phyloP scores from a whole-genome alignment of 2,888 invertebrate species.

The Apantesis nais region DNA sequence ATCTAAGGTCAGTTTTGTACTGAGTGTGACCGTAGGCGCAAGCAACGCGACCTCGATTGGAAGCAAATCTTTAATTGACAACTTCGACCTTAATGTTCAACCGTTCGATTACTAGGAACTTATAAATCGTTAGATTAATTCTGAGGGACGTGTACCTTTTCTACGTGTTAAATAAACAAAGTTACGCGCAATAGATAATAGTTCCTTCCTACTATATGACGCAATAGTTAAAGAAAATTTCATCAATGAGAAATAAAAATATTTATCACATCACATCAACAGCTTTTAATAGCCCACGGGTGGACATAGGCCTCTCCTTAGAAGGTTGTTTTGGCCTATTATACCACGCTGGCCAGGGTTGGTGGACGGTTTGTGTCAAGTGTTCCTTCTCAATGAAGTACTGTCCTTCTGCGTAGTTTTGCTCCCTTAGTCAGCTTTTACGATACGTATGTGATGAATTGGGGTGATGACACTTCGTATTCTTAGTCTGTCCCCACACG shows the following conservation, averaged over 20 bases:
- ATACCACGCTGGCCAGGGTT: no score
- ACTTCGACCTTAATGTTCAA: constrained; percentile 34
- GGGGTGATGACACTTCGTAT: no score
- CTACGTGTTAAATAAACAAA: not conserved
- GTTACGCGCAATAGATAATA: not conserved
- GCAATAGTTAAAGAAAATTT: not conserved
- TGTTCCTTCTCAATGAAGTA: no score
- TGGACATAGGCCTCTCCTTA: no score
- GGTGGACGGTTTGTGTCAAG: no score
- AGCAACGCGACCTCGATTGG: constrained; percentile 31
- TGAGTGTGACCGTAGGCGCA: constrained; percentile 22
- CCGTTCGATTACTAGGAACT: constrained; percentile 24
- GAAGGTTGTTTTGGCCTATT: no score
- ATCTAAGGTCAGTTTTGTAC: constrained; percentile 39
- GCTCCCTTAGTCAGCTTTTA: no score
- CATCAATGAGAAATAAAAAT: not conserved
- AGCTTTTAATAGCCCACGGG: not conserved
- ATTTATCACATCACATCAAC: not conserved
- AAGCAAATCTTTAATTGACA: constrained; percentile 34
- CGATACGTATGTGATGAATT: no score
- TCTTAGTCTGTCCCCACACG: no score
- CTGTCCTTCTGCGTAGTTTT: no score
- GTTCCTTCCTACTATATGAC: not conserved
- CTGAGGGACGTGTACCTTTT: constrained; percentile 12
- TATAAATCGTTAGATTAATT: constrained; percentile 28